Conservation (phyloP, 1,140 invertebrate species). For the Lasaia peninsularis region DNA sequence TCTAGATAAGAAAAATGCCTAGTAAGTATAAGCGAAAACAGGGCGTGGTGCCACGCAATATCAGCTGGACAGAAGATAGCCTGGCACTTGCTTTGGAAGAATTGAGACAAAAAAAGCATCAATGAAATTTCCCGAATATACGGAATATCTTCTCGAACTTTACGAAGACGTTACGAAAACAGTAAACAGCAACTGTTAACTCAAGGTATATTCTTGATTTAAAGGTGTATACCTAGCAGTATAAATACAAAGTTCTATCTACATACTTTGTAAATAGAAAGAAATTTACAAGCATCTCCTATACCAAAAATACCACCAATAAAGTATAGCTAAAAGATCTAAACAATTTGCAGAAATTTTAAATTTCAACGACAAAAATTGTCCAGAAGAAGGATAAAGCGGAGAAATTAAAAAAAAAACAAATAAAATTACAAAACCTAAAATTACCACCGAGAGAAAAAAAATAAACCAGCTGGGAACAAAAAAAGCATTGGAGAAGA, state of each 20-base stretch:
- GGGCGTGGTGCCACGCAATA: conserved; percentile 28
- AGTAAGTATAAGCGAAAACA: conserved; percentile 74
- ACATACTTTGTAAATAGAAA: conserved; percentile 1
- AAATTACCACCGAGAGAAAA: conserved; percentile 23
- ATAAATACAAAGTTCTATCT: conserved; percentile 17
- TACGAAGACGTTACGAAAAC: conserved; percentile 32
- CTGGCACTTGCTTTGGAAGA: conserved; percentile 33
- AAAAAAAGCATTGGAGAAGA: conserved; percentile 25
- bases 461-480: conserved; percentile 22
- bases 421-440: conserved; percentile 15
- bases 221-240: conserved; percentile 23
- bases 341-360: conserved; percentile 38
- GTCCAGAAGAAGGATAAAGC: conserved; percentile 26
- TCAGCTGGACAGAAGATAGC: conserved; percentile 34
- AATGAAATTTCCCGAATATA: conserved; percentile 31
- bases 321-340: conserved; percentile 27
- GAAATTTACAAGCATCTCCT: conserved; percentile 27
- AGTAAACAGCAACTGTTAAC: conserved; percentile 23
- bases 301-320: conserved; percentile 35
- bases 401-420: conserved; percentile 25
- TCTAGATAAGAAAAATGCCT: conserved; percentile 76
- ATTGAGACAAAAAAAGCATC: conserved; percentile 34
- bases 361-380: conserved; percentile 33
- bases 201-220: conserved; percentile 22
- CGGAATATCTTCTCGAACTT: conserved; percentile 33